Evolutionary conservation across 2,888 invertebrate genomes (phyloP).

Genomic region (Sturmia bella): DNA sequence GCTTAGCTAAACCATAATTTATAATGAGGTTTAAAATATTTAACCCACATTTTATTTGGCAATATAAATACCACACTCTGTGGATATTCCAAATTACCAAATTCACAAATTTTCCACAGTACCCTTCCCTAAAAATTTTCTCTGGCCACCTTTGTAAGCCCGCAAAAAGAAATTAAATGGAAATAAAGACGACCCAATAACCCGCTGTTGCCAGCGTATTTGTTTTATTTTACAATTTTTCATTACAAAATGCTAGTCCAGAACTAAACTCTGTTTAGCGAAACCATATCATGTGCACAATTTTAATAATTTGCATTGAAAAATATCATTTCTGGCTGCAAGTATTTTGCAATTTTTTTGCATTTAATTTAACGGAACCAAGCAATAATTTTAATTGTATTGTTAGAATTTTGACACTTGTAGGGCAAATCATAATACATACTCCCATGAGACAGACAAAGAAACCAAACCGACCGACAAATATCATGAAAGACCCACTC

Average conservation of each 20-base stretch:
- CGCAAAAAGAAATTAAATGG: neutral
- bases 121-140: neutral
- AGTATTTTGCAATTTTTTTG: neutral
- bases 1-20: too few relatives aligned
- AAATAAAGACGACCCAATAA: conserved; percentile 50
- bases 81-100: too few relatives aligned
- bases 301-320: conserved; percentile 36
- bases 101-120: too few relatives aligned
- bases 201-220: conserved; percentile 47
- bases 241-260: neutral
- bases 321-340: conserved; percentile 24
- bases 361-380: neutral
- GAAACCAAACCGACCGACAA: conserved; percentile 15
- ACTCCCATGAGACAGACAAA: conserved; percentile 4
- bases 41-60: too few relatives aligned
- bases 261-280: conserved; percentile 4
- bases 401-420: conserved; percentile 64
- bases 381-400: conserved; percentile 58
- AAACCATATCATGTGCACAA: conserved; percentile 40
- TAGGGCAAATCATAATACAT: conserved; percentile 58
- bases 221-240: conserved; percentile 16
- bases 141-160: conserved; percentile 9
- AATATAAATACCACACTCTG: too few relatives aligned
- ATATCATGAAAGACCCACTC: conserved; percentile 6
- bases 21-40: too few relatives aligned